phyloP scores from a whole-genome alignment of 2,888 invertebrate species.

The Meganola albula region DNA sequence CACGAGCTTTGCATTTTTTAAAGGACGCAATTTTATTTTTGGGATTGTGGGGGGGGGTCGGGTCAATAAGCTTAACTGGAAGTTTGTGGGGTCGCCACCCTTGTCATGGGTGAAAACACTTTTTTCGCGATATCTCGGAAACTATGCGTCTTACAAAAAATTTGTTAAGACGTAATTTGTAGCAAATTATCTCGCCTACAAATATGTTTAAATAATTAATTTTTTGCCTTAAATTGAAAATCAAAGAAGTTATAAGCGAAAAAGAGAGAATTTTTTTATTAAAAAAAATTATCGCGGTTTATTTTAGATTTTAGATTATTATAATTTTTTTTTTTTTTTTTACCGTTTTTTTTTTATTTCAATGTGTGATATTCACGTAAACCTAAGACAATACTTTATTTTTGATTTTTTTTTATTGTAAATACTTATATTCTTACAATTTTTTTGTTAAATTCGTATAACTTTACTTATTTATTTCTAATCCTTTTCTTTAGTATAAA shows the following conservation, averaged over 20 bases:
- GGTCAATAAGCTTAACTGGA: not conserved
- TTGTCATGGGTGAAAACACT: not conserved
- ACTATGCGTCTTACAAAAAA: no score
- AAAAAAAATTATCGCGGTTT: not conserved
- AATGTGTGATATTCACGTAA: not conserved
- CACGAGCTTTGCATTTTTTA: no score
- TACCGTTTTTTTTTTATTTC: not conserved
- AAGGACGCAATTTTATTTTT: no score
- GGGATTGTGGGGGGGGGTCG: no score
- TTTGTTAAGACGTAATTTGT: no score
- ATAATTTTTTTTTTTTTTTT: not conserved
- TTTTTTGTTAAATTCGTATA: constrained; percentile 1
- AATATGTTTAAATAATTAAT: no score
- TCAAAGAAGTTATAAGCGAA: not conserved
- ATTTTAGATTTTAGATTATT: not conserved
- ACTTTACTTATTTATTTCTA: constrained; percentile 2
- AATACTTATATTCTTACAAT: constrained; percentile 1
- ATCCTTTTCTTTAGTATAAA: not conserved
- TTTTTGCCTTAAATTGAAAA: not conserved
- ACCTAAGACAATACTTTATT: not conserved
- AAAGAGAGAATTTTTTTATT: not conserved
- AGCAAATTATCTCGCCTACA: not conserved
- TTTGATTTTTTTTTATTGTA: constrained; percentile 5
- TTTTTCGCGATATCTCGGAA: no score
- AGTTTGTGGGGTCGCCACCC: not conserved